Evolutionary conservation across 2,797 vertebrate genomes (phyloP).

Genomic region (Peromyscus melanophrys): DNA sequence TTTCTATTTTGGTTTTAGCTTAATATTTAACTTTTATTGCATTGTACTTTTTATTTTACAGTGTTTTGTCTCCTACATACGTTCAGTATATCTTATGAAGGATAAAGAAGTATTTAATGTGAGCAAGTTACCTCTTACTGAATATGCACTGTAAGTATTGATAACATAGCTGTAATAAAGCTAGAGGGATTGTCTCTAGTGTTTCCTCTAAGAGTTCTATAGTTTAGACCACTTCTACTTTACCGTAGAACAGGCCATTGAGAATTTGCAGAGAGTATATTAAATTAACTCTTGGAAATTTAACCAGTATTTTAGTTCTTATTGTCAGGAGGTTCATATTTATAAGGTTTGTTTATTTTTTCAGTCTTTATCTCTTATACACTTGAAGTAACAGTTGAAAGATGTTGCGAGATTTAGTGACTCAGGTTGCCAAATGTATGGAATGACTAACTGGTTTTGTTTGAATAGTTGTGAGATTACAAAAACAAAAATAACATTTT

Average conservation of each 20-base stretch:
- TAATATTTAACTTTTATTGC: conserved; percentile 29
- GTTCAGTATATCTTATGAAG: conserved; percentile 97
- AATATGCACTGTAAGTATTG: conserved; percentile 94
- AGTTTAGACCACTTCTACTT: conserved; percentile 38
- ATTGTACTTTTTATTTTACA: conserved; percentile 85
- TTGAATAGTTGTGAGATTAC: conserved; percentile 42
- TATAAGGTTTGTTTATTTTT: conserved; percentile 31
- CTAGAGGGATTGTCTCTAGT: not conserved
- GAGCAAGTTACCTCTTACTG: conserved; percentile 92
- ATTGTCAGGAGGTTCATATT: conserved; percentile 29
- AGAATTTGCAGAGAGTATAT: conserved; percentile 9
- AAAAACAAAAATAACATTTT: conserved; percentile 12
- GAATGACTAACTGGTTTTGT: conserved; percentile 55
- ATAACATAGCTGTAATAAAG: not conserved
- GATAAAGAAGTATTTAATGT: conserved; percentile 98
- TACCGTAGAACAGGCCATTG: conserved; percentile 13
- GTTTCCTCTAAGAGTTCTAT: conserved; percentile 27
- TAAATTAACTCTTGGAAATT: conserved; percentile 22
- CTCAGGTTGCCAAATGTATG: not conserved
- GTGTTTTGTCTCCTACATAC: conserved; percentile 98
- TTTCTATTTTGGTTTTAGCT: conserved; percentile 68
- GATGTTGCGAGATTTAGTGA: not conserved
- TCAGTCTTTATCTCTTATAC: not conserved
- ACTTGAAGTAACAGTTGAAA: not conserved
- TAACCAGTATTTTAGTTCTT: conserved; percentile 26